Evolutionary conservation across 2,113 vertebrate species (phyloP), one percentile per base, ranked within the genome.

Genomic region (Camelus dromedarius): DNA sequence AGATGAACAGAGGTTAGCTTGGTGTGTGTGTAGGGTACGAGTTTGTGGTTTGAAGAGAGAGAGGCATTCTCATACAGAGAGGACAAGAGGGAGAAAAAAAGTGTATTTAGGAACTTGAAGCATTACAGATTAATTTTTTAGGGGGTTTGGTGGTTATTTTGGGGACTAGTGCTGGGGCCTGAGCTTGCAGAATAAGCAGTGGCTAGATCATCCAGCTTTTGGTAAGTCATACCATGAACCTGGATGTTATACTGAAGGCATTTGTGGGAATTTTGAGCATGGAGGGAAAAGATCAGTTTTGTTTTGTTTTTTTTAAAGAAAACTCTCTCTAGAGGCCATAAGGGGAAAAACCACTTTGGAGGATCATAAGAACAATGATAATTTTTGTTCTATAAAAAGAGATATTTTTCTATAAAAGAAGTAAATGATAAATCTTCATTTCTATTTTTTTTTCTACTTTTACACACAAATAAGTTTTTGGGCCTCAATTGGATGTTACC

Each of bases 381-480:
- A 12, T 83, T 85, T 96, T 80, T 89, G 26, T 93, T 75, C 42
- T 87, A 77, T 56, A 91, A 91, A 54, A 30, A 95, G 72, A 89
- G 20, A 12, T 80, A 82, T 81, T 62, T 89, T 58, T 4, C 28
- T 20, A 58, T 2, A 48, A 62, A 88, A 83, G n/a, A 56, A 1
- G 12, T 75, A 76, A 42, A 75, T 14, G 13, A 1, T 35, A 70
- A 89, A 58, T 50, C 9, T 11, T 70, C 8, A 69, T 75, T 83
- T 73, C 6, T 35, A 48, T 48, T 54, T 48, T 32, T 62, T 58
- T 54, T 4, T 3, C 38, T 54, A 28, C 30, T 72, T 87, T 79
- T 73, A 24, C 3, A 4, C 13, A 69, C 32, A 75, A 50, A 48
- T 67, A 79, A 67, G 38, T 26, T 62, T 96, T 67, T 81, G 19